Evolutionary conservation across 2,113 vertebrate species (phyloP), one percentile per base, ranked within the genome.

Genomic region (Tilapia sparmanii): DNA sequence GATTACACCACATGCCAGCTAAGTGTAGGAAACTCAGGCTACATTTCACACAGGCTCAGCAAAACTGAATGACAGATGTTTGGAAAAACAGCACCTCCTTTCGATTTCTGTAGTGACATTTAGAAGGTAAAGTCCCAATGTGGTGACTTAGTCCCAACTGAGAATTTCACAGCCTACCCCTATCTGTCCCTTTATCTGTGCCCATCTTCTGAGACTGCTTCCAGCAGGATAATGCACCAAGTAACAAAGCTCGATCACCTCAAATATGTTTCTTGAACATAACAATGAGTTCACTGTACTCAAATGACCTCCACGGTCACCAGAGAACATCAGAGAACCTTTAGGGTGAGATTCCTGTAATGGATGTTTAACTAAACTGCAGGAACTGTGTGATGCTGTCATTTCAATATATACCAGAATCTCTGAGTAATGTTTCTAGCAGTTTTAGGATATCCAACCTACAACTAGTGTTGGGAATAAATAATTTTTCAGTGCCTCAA

Each of bases 71-170:
- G 0, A 35, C 19, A 13, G 61, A 66, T 38, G 61, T 35, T 12
- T 66, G 3, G 18, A 38, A 35, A 63, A 66, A 0, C 61, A 66
- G 8, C 1, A 8, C 61, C 31, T 11, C 5, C 16, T 66, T 33
- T 0, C 4, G 0, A 66, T 66, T 66, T 38, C 33, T 66, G 61
- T 19, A n/a, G 33, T 38, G 33, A 38, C 61, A 38, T 38, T 66
- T 66, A 38, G 61, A 66, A 0, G 4, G 19, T 13, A 66, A 22
- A 19, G 61, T 63, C 29, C 19, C 29, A 61, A 33, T 6, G 29
- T 61, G 57, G 29, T 33, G 59, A 57, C 24, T 33, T 63, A 63
- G 31, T 68, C 18, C 7, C 0, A 0, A 4, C 0, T 38, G 61
- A 66, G 19, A 66, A n/a, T 5, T 5, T n/a, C 18, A 38, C 61